Percentiles rank a stretch among this genome's conserved stretches.
These are phyloP conservation scores for Actinostola sp. DNA, from an alignment of 92 coral and sea anemone species.

Conservation along the genomic window DNA sequence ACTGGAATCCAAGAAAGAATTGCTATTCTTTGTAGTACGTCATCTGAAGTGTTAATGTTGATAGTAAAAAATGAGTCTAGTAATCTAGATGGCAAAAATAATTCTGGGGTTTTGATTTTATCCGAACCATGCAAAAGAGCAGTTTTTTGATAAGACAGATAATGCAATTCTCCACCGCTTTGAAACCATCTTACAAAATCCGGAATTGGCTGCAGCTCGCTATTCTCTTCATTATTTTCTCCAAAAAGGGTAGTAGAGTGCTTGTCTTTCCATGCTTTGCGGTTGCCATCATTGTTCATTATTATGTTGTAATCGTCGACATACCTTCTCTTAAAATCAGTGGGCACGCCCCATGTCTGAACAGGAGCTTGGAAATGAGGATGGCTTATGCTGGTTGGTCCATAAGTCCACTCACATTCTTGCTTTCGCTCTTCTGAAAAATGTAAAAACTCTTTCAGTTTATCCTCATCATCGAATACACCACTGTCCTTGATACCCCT, in stretches of 20 bases:
- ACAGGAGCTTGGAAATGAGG: too few relatives aligned
- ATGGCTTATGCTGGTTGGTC: too few relatives aligned
- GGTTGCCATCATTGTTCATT: too few relatives aligned
- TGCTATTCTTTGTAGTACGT: constrained; percentile 6
- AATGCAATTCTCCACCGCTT: constrained; percentile 38
- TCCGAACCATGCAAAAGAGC: background rate
- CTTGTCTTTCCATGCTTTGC: too few relatives aligned
- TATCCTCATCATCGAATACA: constrained; percentile 56
- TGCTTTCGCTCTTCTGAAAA: constrained; percentile 47
- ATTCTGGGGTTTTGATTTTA: background rate
- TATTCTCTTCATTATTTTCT: too few relatives aligned
- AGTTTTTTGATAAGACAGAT: constrained; percentile 38
- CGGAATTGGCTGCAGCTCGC: constrained; percentile 61
- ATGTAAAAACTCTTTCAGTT: constrained; percentile 45
- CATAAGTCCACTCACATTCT: constrained; percentile 53
- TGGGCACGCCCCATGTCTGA: too few relatives aligned
- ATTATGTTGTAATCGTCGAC: too few relatives aligned
- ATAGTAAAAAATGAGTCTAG: constrained; percentile 36
- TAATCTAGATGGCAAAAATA: constrained; percentile 52
- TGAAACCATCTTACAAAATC: constrained; percentile 42
- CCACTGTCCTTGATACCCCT: constrained; percentile 37
- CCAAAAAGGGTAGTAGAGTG: too few relatives aligned
- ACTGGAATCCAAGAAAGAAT: constrained; percentile 38
- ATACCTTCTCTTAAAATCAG: too few relatives aligned
- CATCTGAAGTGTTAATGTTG: constrained; percentile 45